Evolutionary conservation across 2,888 invertebrate genomes (phyloP).

Genomic region (Polyommatus iphigenia): DNA sequence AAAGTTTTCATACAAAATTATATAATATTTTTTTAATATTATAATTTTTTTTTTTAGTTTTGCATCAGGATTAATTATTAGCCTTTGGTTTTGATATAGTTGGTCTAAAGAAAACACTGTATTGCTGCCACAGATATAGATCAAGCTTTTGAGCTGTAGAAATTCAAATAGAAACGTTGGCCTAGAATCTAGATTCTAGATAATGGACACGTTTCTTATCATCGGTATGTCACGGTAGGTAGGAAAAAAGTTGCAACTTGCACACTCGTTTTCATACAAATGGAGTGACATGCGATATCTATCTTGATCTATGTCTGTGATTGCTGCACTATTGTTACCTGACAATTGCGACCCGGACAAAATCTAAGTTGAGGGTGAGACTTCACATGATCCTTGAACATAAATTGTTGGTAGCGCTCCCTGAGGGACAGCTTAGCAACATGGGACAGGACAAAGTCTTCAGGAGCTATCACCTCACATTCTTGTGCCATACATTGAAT

Average conservation of each 20-base stretch:
- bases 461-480: conserved; percentile 96
- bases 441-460: conserved; percentile 95
- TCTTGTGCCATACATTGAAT: conserved; percentile 98
- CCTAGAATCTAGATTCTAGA: no score
- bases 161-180: no score
- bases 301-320: no score
- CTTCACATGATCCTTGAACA: conserved; percentile 97
- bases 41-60: background rate
- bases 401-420: conserved; percentile 96
- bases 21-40: no score
- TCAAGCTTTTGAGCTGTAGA: no score
- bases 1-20: no score
- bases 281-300: no score
- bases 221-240: no score
- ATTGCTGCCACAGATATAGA: background rate
- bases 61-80: background rate
- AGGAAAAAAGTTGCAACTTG: no score
- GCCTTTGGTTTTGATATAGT: background rate
- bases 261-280: no score
- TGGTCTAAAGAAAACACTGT: background rate
- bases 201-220: no score
- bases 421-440: conserved; percentile 90
- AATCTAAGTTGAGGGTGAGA: conserved; percentile 94
- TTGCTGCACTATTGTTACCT: conserved; percentile 62
- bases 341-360: conserved; percentile 98